Base-by-base conservation (phyloP, 2,888 invertebrate species). In the Dorcus parallelipipedus region DNA sequence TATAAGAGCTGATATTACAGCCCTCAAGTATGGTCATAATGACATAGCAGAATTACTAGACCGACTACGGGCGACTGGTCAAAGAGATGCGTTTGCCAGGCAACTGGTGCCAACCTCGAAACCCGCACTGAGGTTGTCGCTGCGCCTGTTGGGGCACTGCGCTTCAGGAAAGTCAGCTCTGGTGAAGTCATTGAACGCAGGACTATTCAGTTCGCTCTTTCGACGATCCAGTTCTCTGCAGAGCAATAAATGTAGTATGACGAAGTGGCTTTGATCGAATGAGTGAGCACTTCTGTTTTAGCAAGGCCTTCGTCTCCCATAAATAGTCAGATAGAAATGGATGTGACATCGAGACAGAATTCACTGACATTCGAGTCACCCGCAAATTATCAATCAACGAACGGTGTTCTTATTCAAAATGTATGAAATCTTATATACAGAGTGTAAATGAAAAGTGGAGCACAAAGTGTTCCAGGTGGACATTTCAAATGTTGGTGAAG, bases 1-100 rank as follows among this genome's bases (percentile, higher is more conserved):
- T 52, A 86, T 90, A 53, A 83, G 87, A 48, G 88, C 90, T 3
- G 90, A 90, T 71, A 87, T 90, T 42, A 86, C 89, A 65, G 90
- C 90, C n/a, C 78, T 90, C 53, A 88, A 89, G 69, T 84, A 89
- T 69, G 89, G 89, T 17, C 84, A 86, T 73, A 83, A 84, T 59
- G 83, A 86, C 60, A 87, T 89, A 55, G 87, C 87, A 14, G 85
- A 85, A 63, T 77, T 91, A 40, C 77, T 91, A 61, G 85, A 85
- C 71, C 84, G 82, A 69, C 76, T 90, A 47, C 82, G 85, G 81
- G 84, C 74, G 81, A 86, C 78, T 75, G 83, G 79, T 1, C 73
- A 73, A 63, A 67, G 76, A 51, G 75, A 75, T 64, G 53, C 65
- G 50, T 75, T 68, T 52, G 74, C 76, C 3, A 81, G 83, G 60